Base-by-base conservation (phyloP, 2,888 invertebrate genomes). In the Dendrolimus pini region DNA sequence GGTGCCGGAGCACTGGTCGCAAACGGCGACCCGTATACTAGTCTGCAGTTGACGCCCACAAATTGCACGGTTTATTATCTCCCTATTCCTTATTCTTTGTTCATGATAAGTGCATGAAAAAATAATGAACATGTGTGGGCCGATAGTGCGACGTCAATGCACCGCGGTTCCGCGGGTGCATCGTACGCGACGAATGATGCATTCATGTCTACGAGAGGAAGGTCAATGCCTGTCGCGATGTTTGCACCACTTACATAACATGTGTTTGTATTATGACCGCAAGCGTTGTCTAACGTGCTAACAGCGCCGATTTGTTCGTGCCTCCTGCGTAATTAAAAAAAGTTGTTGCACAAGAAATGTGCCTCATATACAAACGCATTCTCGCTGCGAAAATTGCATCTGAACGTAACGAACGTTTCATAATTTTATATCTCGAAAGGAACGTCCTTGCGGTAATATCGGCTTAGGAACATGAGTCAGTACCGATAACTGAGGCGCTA, bases 51-150 rank as follows among this genome's bases (percentile, higher is more conserved):
- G 30, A 30, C 67, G 66, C 62, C 60, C 59, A 65, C 65, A 65
- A 70, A 68, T 67, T 63, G 60, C 64, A 66, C 58, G 62, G 65
- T 66, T 68, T 65, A 69, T 67, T 60, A 62, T 61, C 61, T 65
- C 67, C 59, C 59, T 66, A 67, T 69, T 70, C 71, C 71, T 78
- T 80, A 76, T 78, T 75, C 75, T 77, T 77, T 74, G 75, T 75
- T 74, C 56, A 61, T 65, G 82, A 83, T 85, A 82, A 78, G 66
- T 62, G 68, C 61, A 65, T 72, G 47, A 71, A 78, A 80, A 80
- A 80, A 82, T 78, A 80, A 80, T 73, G 74, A 80, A 74, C 76
- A 74, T 80, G 84, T 85, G 85, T 84, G 85, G 84, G 80, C 82
- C 61, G 86, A 85, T 86, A 85, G 75, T 70, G 68, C 66, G 69